These are phyloP conservation scores for Calypte anna DNA, from an alignment of 2,113 vertebrate species.

Conservation along the genomic window DNA sequence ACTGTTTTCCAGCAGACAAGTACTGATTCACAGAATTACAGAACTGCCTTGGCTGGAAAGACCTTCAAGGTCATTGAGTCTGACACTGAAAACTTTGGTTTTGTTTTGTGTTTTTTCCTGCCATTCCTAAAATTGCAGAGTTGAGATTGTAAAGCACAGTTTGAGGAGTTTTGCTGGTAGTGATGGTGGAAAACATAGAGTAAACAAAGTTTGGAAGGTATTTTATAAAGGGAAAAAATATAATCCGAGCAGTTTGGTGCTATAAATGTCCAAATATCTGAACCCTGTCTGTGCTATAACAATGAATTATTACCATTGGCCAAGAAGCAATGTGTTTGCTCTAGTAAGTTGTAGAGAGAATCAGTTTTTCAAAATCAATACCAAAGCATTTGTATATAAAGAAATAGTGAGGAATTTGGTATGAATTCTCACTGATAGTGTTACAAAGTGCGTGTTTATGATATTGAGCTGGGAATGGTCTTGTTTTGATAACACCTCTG, in stretches of 20 bases:
- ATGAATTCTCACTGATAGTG: not conserved
- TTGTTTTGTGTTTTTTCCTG: not conserved
- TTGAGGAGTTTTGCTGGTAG: not conserved
- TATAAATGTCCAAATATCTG: not conserved
- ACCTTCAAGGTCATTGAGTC: no score
- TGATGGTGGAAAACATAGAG: not conserved
- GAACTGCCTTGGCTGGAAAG: no score
- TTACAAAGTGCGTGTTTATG: not conserved
- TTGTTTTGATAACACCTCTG: not conserved
- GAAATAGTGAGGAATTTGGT: not conserved
- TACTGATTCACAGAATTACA: not conserved
- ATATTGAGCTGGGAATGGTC: not conserved
- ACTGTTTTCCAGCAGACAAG: not conserved
- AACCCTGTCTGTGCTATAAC: not conserved
- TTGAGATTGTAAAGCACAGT: not conserved
- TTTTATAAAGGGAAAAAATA: not conserved
- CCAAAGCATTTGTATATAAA: not conserved
- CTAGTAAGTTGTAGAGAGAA: not conserved
- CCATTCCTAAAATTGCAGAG: not conserved
- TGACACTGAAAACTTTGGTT: not conserved
- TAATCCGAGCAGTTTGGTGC: not conserved
- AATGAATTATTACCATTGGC: not conserved
- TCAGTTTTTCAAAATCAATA: not conserved
- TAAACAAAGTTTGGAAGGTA: not conserved
- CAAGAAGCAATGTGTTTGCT: not conserved